These are phyloP conservation scores for Plestiodon gilberti DNA, from an alignment of 2,113 vertebrate species.

Conservation along the genomic window DNA sequence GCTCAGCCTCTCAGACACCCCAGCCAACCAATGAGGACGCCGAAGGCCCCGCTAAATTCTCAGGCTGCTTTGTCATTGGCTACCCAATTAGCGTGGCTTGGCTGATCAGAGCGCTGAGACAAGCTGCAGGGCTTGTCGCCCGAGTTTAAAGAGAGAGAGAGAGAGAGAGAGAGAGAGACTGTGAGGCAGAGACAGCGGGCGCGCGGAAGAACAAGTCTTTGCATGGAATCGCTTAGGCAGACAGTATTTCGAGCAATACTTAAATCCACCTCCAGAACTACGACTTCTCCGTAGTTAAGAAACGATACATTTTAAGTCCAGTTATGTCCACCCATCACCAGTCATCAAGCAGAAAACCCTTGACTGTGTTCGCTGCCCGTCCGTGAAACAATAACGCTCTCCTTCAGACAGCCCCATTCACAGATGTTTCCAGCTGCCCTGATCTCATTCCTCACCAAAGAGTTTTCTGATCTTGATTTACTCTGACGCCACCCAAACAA, in stretches of 20 bases:
- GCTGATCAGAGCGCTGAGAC: background rate
- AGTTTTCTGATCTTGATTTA: no score
- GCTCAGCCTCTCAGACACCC: background rate
- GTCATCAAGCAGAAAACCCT: no score
- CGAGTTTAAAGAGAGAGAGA: background rate
- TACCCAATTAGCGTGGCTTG: background rate
- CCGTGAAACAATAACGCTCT: background rate
- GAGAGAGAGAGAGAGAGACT: no score
- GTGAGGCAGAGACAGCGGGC: background rate
- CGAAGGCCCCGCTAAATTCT: background rate
- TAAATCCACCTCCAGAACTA: no score
- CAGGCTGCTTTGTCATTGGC: conserved; percentile 11
- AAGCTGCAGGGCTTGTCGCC: background rate
- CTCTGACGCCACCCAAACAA: no score
- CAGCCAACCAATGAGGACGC: conserved; percentile 20
- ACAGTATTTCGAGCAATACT: no score
- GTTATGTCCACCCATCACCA: no score
- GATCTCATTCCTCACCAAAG: background rate
- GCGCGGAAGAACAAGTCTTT: no score
- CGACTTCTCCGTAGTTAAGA: no score
- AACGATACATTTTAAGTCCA: no score
- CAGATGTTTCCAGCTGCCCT: background rate
- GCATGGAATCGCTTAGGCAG: background rate
- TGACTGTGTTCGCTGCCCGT: background rate
- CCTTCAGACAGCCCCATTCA: background rate